Percentiles rank a stretch among this genome's conserved stretches.
phyloP scores from a whole-genome alignment of 2,797 vertebrate species.

The Orestias chungarensis region DNA sequence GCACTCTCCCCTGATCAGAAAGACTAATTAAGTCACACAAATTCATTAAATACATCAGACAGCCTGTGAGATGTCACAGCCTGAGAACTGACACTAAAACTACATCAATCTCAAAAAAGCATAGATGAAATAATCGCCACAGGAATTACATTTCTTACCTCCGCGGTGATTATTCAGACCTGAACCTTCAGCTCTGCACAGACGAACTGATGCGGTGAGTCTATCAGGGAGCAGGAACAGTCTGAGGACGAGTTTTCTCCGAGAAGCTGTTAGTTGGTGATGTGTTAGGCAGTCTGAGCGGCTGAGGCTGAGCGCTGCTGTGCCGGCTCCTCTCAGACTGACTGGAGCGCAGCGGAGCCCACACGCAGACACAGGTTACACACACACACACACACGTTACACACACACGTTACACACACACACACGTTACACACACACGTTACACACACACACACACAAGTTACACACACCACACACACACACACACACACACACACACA shows the following conservation, averaged over 20 bases:
- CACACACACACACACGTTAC: too few species aligned
- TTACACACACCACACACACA: too few species aligned
- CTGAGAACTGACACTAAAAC: not conserved
- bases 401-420: too few species aligned
- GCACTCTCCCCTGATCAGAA: not conserved
- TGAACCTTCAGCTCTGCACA: not conserved
- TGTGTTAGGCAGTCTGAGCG: not conserved
- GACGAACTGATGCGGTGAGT: not conserved
- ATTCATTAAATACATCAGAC: not conserved
- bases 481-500: too few species aligned
- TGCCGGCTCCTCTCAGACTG: not conserved
- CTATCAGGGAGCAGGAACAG: not conserved
- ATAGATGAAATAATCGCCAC: not conserved
- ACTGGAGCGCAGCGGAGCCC: not conserved
- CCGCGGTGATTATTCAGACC: too few species aligned
- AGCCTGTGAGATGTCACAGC: not conserved
- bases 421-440: too few species aligned
- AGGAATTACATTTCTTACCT: not conserved
- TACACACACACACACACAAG: too few species aligned
- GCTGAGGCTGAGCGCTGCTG: not conserved
- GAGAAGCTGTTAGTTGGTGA: not conserved
- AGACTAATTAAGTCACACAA: not conserved
- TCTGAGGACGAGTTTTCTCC: not conserved
- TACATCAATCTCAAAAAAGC: not conserved
- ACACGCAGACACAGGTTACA: too few species aligned